Evolutionary conservation across 2,888 invertebrate genomes (phyloP), one percentile per base, ranked within the genome.

Genomic region (Pachliopta kotzebuea): DNA sequence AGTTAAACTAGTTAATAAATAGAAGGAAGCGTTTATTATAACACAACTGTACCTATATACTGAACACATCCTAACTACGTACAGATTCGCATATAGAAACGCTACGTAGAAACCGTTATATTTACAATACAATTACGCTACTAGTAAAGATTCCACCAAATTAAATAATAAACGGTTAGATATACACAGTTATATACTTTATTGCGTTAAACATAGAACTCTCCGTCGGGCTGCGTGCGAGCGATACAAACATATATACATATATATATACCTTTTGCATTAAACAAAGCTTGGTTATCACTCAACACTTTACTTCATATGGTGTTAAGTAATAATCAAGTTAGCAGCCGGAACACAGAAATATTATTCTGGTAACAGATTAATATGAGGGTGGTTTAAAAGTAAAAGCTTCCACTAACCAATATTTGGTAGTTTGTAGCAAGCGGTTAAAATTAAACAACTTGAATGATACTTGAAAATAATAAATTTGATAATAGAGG

Each of bases 61-160:
- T 18, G 90, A 90, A 91, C 90, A 88, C 89, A 87, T 88, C 88
- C 89, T 90, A 91, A 84, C 88, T 90, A 90, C 79, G 83, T 86
- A 88, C 88, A 84, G 85, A 88, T 89, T 90, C 80, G 72, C 71
- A 29, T 37, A 85, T 88, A 89, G 78, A 87, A 86, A 87, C 82
- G 81, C 81, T 85, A 85, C 78, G 69, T 76, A 77, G 80, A 83
- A 82, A 82, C 79, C 74, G 61, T 61, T 76, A 79, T 74, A 87
- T 88, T 80, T 88, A 88, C 87, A 88, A 77, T 79, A 76, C 77
- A 37, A 84, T 82, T 80, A n/a, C 71, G 79, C 80, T 85, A 85
- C 72, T 69, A 69, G 78, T 79, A 78, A 76, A 80, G 70, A 80
- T 78, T 78, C 75, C 73, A 72, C 75, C 76, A 80, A 82, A 75